These are phyloP conservation scores for Crocidura indochinensis DNA, from an alignment of 2,797 vertebrate species.

Conservation along the genomic window DNA sequence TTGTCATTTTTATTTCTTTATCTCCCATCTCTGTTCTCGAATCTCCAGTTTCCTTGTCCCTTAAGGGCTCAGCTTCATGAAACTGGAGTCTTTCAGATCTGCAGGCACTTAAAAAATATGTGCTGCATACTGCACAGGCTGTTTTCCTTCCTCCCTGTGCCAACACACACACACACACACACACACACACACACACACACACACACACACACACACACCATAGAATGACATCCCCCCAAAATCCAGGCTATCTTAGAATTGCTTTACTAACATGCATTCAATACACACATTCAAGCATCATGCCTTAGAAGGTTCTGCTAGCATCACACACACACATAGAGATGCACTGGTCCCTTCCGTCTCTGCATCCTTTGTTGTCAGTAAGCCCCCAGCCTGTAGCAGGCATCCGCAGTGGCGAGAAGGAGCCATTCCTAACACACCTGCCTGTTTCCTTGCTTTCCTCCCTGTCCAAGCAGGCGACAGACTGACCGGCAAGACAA, in stretches of 20 bases:
- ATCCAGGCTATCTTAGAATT: conserved; percentile 84
- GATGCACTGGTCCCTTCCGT: conserved; percentile 88
- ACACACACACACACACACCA: conserved; percentile 69
- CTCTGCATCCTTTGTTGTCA: conserved; percentile 90
- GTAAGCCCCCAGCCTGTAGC: conserved; percentile 89
- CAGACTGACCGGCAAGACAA: conserved; percentile 92
- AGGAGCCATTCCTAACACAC: conserved; percentile 86
- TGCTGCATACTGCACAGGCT: conserved; percentile 90
- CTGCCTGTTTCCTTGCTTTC: conserved; percentile 90
- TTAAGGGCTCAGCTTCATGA: conserved; percentile 93
- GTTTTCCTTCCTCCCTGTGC: conserved; percentile 73
- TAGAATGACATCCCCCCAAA: conserved; percentile 87
- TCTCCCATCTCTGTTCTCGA: conserved; percentile 90
- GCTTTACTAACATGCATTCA: conserved; percentile 87
- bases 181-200: too few relatives aligned
- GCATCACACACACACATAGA: conserved; percentile 87
- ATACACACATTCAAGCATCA: conserved; percentile 59
- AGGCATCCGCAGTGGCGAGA: conserved; percentile 87
- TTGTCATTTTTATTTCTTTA: conserved; percentile 97
- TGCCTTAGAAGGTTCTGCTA: conserved; percentile 86
- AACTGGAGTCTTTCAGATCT: conserved; percentile 90
- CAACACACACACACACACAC: too few relatives aligned
- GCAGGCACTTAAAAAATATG: conserved; percentile 87
- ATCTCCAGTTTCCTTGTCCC: conserved; percentile 92
- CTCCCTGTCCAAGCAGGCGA: conserved; percentile 90